A percentile compares a stretch with the other conserved stretches of the same genome.
These are phyloP conservation scores for silkworm (Bombyx mori) DNA, from an alignment of 1,140 invertebrate species.

Conservation along the genomic window ASM3026992v2 NC_085121.1:5019501-5020000, in stretches of 20 bases:
- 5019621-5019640: slow-evolving; percentile 81
- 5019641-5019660: slow-evolving; percentile 80
- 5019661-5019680: neutral
- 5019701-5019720: no score
- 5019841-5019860: slow-evolving; percentile 92
- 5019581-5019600: slow-evolving; percentile 94
- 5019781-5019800: slow-evolving; percentile 92
- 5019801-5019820: slow-evolving; percentile 93
- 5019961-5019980: neutral
- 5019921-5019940: slow-evolving; percentile 82
- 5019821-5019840: slow-evolving; percentile 95
- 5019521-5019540: slow-evolving; percentile 89
- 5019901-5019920: slow-evolving; percentile 61
- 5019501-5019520: slow-evolving; percentile 93
- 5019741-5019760: no score
- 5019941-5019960: slow-evolving; percentile 79
- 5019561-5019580: slow-evolving; percentile 96
- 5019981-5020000: no score
- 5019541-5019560: slow-evolving; percentile 96
- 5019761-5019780: slow-evolving; percentile 17
- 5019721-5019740: no score
- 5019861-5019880: slow-evolving; percentile 85
- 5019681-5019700: neutral
- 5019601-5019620: slow-evolving; percentile 94
- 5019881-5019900: slow-evolving; percentile 69